Conservation (phyloP, 2,113 vertebrate species). For the Thunnus thynnus region DNA sequence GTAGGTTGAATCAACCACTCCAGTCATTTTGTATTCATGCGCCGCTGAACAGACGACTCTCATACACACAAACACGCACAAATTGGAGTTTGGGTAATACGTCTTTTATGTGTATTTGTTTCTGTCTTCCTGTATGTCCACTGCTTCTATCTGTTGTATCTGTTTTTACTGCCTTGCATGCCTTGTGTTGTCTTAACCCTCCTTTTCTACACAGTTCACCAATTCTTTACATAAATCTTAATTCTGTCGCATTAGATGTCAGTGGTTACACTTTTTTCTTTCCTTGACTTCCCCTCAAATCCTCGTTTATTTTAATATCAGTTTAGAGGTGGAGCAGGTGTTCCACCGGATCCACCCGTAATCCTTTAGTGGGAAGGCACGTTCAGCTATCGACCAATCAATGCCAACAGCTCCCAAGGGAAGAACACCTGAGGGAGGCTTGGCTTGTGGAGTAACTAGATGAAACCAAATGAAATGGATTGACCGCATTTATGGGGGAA, state of each 20-base stretch:
- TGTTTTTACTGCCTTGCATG: neutral
- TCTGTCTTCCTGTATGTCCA: conserved; percentile 3
- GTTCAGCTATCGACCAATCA: conserved; percentile 69
- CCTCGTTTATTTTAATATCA: conserved; percentile 15
- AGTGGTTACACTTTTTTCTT: neutral
- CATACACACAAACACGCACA: conserved; percentile 17
- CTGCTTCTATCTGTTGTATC: neutral
- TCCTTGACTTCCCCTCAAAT: neutral
- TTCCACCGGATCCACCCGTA: conserved; percentile 55
- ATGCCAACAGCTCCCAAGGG: conserved; percentile 68
- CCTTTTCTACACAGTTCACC: neutral
- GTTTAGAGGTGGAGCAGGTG: conserved; percentile 73
- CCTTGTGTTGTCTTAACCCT: neutral
- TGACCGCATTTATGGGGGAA: conserved; percentile 54
- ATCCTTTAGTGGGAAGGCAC: conserved; percentile 60
- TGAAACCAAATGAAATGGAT: conserved; percentile 76
- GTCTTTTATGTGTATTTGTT: conserved; percentile 24
- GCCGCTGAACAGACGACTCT: conserved; percentile 46
- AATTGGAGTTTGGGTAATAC: conserved; percentile 26
- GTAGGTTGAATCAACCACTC: conserved; percentile 51
- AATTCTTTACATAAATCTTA: neutral
- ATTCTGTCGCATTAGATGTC: neutral
- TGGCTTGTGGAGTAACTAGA: conserved; percentile 63
- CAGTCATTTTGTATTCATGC: conserved; percentile 50
- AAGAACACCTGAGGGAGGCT: conserved; percentile 71